Conservation (phyloP, 2,113 vertebrate species). For the Anoura caudifer region DNA sequence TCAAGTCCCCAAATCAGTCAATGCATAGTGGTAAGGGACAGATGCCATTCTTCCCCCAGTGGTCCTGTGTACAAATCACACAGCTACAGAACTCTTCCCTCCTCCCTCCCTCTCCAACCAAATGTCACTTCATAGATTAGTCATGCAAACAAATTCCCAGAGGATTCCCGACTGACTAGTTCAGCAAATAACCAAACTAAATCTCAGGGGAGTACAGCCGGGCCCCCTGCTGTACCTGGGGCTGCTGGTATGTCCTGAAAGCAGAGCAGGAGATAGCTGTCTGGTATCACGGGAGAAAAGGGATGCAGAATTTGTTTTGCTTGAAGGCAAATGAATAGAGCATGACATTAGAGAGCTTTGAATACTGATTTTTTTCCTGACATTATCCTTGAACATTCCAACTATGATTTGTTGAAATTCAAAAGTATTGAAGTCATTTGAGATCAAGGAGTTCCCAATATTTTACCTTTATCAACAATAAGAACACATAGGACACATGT, state of each 20-base stretch:
- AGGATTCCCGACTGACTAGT: neutral
- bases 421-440: neutral
- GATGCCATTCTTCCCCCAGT: neutral
- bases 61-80: neutral
- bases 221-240: no score
- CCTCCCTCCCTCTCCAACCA: neutral
- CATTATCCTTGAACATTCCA: neutral
- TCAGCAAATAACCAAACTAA: neutral
- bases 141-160: neutral
- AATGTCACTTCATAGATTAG: neutral
- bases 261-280: neutral
- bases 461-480: neutral
- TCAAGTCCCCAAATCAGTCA: neutral
- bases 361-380: neutral
- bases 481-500: fast-evolving
- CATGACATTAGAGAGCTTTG: neutral
- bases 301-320: neutral
- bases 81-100: neutral
- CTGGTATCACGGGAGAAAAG: neutral
- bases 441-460: neutral
- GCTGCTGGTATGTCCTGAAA: no score
- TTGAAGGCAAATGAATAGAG: neutral
- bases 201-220: neutral
- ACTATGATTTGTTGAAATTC: neutral
- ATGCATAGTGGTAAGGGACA: fast-evolving